phyloP scores from a whole-genome alignment of 2,888 invertebrate genomes.

The Drosophila leonis region DNA sequence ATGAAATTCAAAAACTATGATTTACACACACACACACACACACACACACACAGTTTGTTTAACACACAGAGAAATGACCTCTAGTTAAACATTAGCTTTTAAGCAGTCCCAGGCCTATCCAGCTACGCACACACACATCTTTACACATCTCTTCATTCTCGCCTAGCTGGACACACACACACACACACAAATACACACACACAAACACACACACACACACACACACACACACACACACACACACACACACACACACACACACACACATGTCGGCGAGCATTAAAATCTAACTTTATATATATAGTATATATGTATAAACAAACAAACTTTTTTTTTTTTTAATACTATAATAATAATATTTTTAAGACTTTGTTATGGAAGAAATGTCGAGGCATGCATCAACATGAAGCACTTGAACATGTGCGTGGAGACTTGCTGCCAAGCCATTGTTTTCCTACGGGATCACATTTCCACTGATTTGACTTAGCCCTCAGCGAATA shows the following conservation, averaged over 20 bases:
- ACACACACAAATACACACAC: not conserved
- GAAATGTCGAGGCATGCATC: slow-evolving; percentile 23
- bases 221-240: not conserved
- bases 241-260: not conserved
- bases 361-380: slow-evolving; percentile 51
- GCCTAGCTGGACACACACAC: slow-evolving; percentile 5
- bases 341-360: slow-evolving; percentile 35
- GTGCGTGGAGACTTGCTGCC: not conserved
- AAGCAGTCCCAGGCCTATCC: slow-evolving; percentile 8
- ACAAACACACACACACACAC: not conserved
- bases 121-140: not conserved
- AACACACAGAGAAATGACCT: not conserved
- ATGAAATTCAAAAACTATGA: not conserved
- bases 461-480: too few species aligned
- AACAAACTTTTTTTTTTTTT: slow-evolving; percentile 50
- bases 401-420: too few species aligned
- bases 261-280: not conserved
- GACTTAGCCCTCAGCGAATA: slow-evolving; percentile 3
- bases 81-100: slow-evolving; percentile 33
- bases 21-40: slow-evolving; percentile 1
- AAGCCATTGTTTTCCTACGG: not conserved
- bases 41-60: slow-evolving; percentile 2
- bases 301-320: not conserved
- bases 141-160: not conserved
- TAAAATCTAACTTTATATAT: slow-evolving; percentile 4